Evolutionary conservation across 2,888 invertebrate species (phyloP).

Genomic region (Mesorhabditis spiculigera): DNA sequence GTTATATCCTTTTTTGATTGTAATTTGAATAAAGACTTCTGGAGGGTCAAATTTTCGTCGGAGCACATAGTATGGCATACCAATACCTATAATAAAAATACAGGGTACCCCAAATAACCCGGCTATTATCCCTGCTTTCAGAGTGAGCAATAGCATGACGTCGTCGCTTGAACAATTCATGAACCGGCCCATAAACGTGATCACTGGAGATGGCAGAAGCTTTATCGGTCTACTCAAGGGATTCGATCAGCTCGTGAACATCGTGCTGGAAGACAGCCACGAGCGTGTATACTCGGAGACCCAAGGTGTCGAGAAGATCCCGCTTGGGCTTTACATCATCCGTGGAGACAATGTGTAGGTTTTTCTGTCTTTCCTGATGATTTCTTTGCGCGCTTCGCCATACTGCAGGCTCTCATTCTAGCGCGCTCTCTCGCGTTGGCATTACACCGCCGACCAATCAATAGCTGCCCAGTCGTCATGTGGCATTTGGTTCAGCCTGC

Average conservation of each 20-base stretch:
- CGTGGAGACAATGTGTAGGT: constrained; percentile 93
- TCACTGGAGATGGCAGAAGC: constrained; percentile 91
- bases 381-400: not conserved
- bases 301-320: constrained; percentile 88
- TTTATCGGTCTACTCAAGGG: constrained; percentile 75
- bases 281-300: constrained; percentile 85
- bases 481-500: too few relatives aligned
- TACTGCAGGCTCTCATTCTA: constrained; percentile 9
- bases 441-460: too few relatives aligned
- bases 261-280: constrained; percentile 94
- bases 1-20: not conserved
- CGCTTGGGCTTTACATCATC: constrained; percentile 92
- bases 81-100: not conserved
- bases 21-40: constrained; percentile 4
- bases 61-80: not conserved
- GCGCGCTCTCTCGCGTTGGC: not conserved
- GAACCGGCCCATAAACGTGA: constrained; percentile 72
- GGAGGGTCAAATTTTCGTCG: not conserved
- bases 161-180: constrained; percentile 27
- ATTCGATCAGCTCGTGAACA: constrained; percentile 97
- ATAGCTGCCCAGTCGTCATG: too few relatives aligned
- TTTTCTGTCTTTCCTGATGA: constrained; percentile 51
- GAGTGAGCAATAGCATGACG: too few relatives aligned
- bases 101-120: too few relatives aligned
- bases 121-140: too few relatives aligned